Evolutionary conservation across 2,113 vertebrate species (phyloP).

Genomic region (Bothrops jararaca): DNA sequence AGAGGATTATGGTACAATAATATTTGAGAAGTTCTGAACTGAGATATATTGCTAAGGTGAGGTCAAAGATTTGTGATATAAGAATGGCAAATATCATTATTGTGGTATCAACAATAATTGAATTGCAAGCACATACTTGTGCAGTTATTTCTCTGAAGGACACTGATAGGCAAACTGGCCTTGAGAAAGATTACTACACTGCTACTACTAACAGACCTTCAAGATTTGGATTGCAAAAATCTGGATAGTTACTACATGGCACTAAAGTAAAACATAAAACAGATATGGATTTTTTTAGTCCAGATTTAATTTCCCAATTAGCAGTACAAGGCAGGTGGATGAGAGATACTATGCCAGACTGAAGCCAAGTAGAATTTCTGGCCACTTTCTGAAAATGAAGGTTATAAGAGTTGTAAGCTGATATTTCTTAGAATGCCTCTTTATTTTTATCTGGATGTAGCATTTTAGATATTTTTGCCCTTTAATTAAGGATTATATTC

Average conservation of each 20-base stretch:
- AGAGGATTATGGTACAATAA: background rate
- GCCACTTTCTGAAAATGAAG: background rate
- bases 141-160: background rate
- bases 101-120: background rate
- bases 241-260: background rate
- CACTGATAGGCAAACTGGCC: background rate
- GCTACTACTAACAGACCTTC: background rate
- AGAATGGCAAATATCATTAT: background rate
- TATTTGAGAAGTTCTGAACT: background rate
- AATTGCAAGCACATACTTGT: background rate
- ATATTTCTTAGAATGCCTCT: background rate
- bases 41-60: background rate
- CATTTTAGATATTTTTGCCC: background rate
- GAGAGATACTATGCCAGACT: background rate
- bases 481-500: background rate
- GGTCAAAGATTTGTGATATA: background rate
- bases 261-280: background rate
- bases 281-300: background rate
- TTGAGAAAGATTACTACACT: background rate
- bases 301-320: background rate
- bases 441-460: background rate
- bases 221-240: background rate
- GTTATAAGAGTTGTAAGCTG: background rate
- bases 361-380: background rate
- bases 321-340: background rate